phyloP scores from a whole-genome alignment of 2,888 invertebrate species.

The Torymus aiolomorphi region DNA sequence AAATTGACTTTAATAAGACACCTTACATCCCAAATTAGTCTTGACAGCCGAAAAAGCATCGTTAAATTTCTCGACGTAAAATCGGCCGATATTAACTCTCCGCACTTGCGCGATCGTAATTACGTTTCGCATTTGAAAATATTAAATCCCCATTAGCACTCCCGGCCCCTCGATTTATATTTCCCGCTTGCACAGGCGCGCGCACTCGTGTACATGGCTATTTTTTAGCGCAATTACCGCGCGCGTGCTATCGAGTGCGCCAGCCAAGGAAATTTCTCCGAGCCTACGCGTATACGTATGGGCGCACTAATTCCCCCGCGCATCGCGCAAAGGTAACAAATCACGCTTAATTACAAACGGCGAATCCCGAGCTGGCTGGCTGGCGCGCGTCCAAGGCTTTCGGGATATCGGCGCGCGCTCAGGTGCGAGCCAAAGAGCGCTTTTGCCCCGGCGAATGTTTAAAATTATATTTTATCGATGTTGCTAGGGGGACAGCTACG shows the following conservation, averaged over 20 bases:
- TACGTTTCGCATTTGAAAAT: conserved; percentile 10
- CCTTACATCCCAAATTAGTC: too few species aligned
- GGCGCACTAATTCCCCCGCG: neutral
- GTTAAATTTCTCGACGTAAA: too few species aligned
- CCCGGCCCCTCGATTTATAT: conserved; percentile 7
- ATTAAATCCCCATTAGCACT: conserved; percentile 22
- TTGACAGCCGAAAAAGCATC: too few species aligned
- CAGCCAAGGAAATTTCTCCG: conserved; percentile 49
- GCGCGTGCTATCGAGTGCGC: neutral
- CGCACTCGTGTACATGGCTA: neutral
- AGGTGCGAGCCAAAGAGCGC: conserved; percentile 19
- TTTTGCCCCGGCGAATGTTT: conserved; percentile 13
- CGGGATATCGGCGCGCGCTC: conserved; percentile 13
- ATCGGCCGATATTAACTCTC: neutral
- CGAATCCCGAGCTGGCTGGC: conserved; percentile 38
- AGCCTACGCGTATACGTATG: conserved; percentile 12
- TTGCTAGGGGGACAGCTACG: conserved; percentile 12
- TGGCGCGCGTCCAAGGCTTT: conserved; percentile 54
- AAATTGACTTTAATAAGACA: too few species aligned
- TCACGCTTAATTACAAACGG: conserved; percentile 55
- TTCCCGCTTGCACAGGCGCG: neutral
- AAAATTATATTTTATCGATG: conserved; percentile 50
- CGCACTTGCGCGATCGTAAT: neutral
- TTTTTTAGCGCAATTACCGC: conserved; percentile 31
- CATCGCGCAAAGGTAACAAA: conserved; percentile 45